phyloP scores from a whole-genome alignment of 2,797 vertebrate species.

The Tapirus indicus region DNA sequence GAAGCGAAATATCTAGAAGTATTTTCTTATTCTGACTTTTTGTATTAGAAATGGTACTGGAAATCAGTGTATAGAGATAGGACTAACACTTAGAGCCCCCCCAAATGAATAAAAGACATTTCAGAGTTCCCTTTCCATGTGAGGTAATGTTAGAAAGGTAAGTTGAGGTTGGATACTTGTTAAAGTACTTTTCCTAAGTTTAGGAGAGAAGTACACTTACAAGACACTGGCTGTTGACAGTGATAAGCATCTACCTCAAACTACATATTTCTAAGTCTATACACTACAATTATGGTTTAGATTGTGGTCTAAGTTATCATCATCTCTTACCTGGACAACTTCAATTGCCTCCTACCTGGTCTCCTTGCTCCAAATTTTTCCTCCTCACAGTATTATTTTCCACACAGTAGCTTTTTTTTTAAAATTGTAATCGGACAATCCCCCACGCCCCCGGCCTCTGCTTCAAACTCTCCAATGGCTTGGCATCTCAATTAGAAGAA shows the following conservation, averaged over 20 bases:
- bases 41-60: not conserved
- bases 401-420: not conserved
- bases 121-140: not conserved
- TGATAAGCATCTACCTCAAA: not conserved
- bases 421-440: not conserved
- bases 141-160: not conserved
- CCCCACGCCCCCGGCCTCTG: not conserved
- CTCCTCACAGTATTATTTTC: not conserved
- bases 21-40: not conserved
- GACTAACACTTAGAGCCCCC: not conserved
- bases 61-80: not conserved
- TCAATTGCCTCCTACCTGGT: not conserved
- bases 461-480: not conserved
- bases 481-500: not conserved
- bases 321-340: not conserved
- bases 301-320: not conserved
- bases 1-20: not conserved
- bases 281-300: not conserved
- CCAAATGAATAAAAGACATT: not conserved
- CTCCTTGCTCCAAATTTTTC: not conserved
- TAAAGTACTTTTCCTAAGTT: not conserved
- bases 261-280: not conserved
- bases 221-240: not conserved
- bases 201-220: not conserved
- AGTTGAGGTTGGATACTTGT: not conserved